Conservation (phyloP, 2,888 invertebrate species). For the Cephus runcator region DNA sequence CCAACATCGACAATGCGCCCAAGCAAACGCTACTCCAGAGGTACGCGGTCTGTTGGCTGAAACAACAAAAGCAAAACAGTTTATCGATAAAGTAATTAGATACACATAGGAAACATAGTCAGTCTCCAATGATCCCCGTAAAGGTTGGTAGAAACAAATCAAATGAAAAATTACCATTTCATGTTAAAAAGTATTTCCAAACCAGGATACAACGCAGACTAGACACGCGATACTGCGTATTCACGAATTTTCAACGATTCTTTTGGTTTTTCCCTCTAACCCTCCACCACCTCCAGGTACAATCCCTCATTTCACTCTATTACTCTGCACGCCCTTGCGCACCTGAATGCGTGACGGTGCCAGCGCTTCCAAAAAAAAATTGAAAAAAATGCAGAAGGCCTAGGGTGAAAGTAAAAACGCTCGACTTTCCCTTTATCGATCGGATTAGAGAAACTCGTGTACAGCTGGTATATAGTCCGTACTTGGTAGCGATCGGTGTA, state of each 20-base stretch:
- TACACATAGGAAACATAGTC: not conserved
- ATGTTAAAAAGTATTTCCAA: not conserved
- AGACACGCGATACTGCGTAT: too few species aligned
- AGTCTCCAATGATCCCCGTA: not conserved
- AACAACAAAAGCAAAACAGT: constrained; percentile 33
- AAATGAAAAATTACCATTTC: too few species aligned
- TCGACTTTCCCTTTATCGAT: not conserved
- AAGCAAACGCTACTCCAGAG: constrained; percentile 78
- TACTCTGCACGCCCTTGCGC: too few species aligned
- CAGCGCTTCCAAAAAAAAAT: too few species aligned
- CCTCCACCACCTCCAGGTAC: too few species aligned
- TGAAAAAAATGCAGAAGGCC: too few species aligned
- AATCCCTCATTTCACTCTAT: too few species aligned
- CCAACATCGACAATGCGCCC: constrained; percentile 83
- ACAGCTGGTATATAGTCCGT: not conserved
- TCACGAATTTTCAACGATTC: too few species aligned
- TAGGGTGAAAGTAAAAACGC: too few species aligned
- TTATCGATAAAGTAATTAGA: constrained; percentile 24
- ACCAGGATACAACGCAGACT: too few species aligned
- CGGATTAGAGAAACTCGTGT: not conserved
- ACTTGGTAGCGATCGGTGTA: not conserved
- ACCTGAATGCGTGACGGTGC: too few species aligned
- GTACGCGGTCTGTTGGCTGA: constrained; percentile 64
- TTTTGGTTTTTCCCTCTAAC: too few species aligned
- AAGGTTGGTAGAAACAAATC: not conserved